Conservation (phyloP, 2,888 invertebrate species). For the Nysson spinosus region DNA sequence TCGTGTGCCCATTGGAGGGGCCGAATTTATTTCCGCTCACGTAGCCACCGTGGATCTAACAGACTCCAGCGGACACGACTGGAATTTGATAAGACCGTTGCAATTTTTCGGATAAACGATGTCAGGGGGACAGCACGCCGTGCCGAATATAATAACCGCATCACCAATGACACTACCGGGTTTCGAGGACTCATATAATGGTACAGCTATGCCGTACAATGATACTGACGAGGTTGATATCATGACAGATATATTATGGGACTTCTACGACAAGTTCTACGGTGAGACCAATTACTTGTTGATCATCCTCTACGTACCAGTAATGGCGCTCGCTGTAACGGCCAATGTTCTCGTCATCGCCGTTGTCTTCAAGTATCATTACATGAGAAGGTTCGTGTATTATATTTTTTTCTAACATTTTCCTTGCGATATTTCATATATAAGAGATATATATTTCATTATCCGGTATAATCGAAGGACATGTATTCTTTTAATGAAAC, state of each 20-base stretch:
- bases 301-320: slow-evolving; percentile 82
- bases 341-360: slow-evolving; percentile 84
- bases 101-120: background rate
- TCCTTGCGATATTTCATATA: background rate
- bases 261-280: slow-evolving; percentile 60
- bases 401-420: background rate
- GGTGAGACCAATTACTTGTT: slow-evolving; percentile 74
- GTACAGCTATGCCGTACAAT: slow-evolving; percentile 17
- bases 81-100: background rate
- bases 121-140: slow-evolving; percentile 1
- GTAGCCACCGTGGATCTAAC: background rate
- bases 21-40: slow-evolving; percentile 7
- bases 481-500: too few species aligned
- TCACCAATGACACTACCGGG: background rate
- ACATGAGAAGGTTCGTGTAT: slow-evolving; percentile 82
- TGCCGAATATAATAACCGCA: slow-evolving; percentile 2
- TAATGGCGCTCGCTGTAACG: slow-evolving; percentile 81
- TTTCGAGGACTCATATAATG: slow-evolving; percentile 16
- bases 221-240: slow-evolving; percentile 43
- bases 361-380: slow-evolving; percentile 84
- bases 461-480: background rate
- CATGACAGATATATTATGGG: slow-evolving; percentile 51
- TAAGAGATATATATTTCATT: background rate
- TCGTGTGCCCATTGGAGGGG: slow-evolving; percentile 3
- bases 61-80: background rate